Conservation (phyloP, 2,888 invertebrate species). For the Sepiola atlantica region DNA sequence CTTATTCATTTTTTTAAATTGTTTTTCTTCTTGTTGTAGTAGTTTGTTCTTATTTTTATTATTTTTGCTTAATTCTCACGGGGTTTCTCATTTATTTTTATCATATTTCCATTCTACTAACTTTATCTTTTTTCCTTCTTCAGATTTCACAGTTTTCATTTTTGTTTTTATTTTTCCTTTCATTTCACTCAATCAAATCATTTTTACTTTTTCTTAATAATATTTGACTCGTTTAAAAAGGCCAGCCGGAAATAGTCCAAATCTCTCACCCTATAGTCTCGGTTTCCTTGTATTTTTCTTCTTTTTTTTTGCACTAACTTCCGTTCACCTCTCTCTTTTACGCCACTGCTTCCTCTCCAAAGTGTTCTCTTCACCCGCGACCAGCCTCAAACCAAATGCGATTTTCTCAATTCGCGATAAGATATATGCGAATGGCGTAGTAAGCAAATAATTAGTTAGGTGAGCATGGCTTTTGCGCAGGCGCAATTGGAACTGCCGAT, state of each 20-base stretch:
- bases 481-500: slow-evolving; percentile 32
- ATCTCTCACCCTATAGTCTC: background rate
- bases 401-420: slow-evolving; percentile 19
- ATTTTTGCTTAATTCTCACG: background rate
- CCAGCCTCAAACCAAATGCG: slow-evolving; percentile 8
- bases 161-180: background rate
- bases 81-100: background rate
- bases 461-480: background rate
- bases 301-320: background rate
- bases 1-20: background rate
- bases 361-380: background rate
- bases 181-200: no score
- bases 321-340: background rate
- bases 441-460: background rate
- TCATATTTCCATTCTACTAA: background rate
- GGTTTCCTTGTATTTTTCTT: no score
- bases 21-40: no score
- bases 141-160: background rate
- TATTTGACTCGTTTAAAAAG: background rate
- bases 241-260: background rate
- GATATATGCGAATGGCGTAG: slow-evolving; percentile 32
- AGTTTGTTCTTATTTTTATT: no score
- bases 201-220: background rate
- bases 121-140: background rate
- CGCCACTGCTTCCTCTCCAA: background rate